A percentile compares a stretch with the other conserved stretches of the same genome.
Evolutionary conservation across 2,113 vertebrate species (phyloP).

Genomic region (Pseudopipra pipra): DNA sequence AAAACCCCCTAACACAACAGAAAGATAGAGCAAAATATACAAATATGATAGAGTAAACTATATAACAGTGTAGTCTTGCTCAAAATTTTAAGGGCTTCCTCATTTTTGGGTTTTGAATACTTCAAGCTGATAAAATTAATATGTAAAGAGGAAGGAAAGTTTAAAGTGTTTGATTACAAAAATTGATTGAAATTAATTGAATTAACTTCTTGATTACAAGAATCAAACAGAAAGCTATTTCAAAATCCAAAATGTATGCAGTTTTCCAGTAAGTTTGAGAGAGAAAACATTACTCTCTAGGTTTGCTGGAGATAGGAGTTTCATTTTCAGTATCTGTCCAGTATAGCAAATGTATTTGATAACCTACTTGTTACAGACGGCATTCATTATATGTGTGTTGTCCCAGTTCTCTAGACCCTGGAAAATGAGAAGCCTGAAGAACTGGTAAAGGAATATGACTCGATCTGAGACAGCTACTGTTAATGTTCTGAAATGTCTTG

Average conservation of each 20-base stretch:
- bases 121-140: not conserved
- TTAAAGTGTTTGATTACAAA: not conserved
- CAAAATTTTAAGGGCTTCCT: not conserved
- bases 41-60: not conserved
- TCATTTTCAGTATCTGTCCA: not conserved
- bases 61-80: not conserved
- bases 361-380: not conserved
- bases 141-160: not conserved
- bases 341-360: not conserved
- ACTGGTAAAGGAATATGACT: not conserved
- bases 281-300: not conserved
- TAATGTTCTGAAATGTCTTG: not conserved
- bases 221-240: not conserved
- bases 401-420: not conserved
- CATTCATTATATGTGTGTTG: not conserved
- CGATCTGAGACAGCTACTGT: not conserved
- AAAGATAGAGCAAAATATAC: not conserved
- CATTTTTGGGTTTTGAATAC: not conserved
- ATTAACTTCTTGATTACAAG: not conserved
- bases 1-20: not conserved
- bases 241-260: not conserved
- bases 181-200: not conserved
- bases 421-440: not conserved
- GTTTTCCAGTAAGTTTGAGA: not conserved
- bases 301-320: not conserved